Percentiles rank a stretch among this genome's conserved stretches.
phyloP scores from a whole-genome alignment of 2,888 invertebrate genomes.

The Coelinius sp. region DNA sequence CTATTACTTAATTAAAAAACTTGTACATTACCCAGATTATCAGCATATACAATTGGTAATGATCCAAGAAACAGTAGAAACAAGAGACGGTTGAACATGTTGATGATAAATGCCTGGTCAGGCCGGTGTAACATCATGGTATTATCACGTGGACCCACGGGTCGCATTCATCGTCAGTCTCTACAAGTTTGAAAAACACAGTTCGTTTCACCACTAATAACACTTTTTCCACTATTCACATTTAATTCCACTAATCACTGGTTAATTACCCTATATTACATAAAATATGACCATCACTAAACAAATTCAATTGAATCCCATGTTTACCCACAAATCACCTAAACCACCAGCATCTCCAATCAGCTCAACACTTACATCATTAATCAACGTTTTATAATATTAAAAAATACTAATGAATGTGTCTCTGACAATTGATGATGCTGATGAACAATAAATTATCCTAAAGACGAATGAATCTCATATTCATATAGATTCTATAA shows the following conservation, averaged over 20 bases:
- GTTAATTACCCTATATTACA: neutral
- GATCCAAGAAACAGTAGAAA: slow-evolving; percentile 49
- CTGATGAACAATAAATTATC: neutral
- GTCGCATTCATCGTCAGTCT: slow-evolving; percentile 45
- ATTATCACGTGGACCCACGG: slow-evolving; percentile 48
- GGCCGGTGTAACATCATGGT: slow-evolving; percentile 33
- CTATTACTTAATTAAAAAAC: neutral
- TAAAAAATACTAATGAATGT: neutral
- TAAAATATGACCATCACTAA: slow-evolving; percentile 36
- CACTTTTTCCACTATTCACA: neutral
- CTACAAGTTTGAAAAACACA: neutral
- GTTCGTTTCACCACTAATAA: neutral
- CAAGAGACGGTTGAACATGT: slow-evolving; percentile 52
- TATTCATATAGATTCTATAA: too few species aligned
- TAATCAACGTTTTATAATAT: neutral
- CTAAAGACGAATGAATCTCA: neutral
- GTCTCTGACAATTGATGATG: neutral
- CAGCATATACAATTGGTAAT: slow-evolving; percentile 50
- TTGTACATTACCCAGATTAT: slow-evolving; percentile 60
- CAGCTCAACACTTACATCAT: neutral
- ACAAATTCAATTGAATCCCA: slow-evolving; percentile 12
- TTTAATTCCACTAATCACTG: neutral
- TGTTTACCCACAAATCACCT: too few species aligned
- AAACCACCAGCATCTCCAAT: neutral
- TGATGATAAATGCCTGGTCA: slow-evolving; percentile 43